Percentiles rank a stretch among this genome's conserved stretches.
Evolutionary conservation across 2,888 invertebrate genomes (phyloP).

Genomic region (Eurois occulta): DNA sequence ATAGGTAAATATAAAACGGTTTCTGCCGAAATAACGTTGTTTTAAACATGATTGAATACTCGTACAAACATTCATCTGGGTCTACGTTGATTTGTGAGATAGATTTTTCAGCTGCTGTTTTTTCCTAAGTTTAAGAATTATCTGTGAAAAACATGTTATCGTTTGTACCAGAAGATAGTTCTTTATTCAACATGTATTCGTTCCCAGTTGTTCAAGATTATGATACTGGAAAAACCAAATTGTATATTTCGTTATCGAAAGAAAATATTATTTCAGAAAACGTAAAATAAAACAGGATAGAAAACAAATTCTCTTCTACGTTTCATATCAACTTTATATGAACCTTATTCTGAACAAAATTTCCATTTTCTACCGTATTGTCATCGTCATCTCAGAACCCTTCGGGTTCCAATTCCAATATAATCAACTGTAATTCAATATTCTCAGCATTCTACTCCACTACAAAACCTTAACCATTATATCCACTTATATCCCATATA

Average conservation of each 20-base stretch:
- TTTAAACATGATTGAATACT: constrained; percentile 4
- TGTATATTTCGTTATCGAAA: neutral
- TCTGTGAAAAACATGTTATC: constrained; percentile 5
- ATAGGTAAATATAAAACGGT: neutral
- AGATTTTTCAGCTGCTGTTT: neutral
- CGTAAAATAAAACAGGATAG: neutral
- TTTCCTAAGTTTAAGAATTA: neutral
- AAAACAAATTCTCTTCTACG: neutral
- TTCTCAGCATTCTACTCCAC: neutral
- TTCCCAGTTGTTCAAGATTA: neutral
- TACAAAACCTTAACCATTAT: too few species aligned
- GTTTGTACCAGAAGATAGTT: constrained; percentile 5
- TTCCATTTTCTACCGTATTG: neutral
- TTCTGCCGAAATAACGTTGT: neutral
- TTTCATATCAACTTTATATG: constrained; percentile 4
- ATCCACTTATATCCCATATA: neutral
- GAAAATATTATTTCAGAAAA: neutral
- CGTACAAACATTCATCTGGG: neutral
- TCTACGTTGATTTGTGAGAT: constrained; percentile 22
- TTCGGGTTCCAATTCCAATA: neutral
- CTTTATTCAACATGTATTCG: neutral
- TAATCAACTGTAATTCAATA: neutral
- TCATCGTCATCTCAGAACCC: neutral
- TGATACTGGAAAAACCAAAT: neutral
- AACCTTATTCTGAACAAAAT: neutral